Percentiles rank a stretch among this genome's conserved stretches.
Evolutionary conservation across 2,797 vertebrate species (phyloP).

Genomic region (Myotis findleyi): DNA sequence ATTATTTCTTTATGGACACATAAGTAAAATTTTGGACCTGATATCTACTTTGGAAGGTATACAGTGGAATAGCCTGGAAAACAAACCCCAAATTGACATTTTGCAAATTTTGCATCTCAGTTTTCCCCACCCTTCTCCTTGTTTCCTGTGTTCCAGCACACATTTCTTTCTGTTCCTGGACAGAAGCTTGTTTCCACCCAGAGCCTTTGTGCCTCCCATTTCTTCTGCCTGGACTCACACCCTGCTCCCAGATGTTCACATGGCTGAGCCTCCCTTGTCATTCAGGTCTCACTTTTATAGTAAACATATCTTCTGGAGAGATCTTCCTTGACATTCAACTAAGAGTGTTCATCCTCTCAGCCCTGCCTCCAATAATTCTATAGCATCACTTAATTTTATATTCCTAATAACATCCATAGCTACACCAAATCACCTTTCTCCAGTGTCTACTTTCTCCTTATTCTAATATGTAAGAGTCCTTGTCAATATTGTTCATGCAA

Average conservation of each 20-base stretch:
- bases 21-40: constrained; percentile 32
- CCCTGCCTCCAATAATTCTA: background rate
- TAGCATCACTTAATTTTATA: background rate
- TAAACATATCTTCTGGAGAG: background rate
- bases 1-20: constrained; percentile 88
- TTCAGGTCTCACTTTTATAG: background rate
- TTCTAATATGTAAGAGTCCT: background rate
- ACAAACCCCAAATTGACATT: background rate
- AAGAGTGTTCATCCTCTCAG: background rate
- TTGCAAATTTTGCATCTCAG: background rate
- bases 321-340: background rate
- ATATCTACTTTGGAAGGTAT: background rate
- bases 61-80: background rate
- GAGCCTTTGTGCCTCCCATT: background rate
- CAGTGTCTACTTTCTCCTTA: background rate
- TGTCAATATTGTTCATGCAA: background rate
- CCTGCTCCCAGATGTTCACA: background rate
- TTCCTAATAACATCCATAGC: background rate
- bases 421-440: background rate
- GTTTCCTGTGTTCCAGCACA: no score
- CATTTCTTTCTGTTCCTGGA: background rate
- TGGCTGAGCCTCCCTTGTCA: background rate
- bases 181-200: background rate
- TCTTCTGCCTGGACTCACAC: background rate
- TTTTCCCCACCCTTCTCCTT: background rate